Evolutionary conservation across 2,113 vertebrate genomes (phyloP), one percentile per base, ranked within the genome.

Genomic region (Pardalotus punctatus): DNA sequence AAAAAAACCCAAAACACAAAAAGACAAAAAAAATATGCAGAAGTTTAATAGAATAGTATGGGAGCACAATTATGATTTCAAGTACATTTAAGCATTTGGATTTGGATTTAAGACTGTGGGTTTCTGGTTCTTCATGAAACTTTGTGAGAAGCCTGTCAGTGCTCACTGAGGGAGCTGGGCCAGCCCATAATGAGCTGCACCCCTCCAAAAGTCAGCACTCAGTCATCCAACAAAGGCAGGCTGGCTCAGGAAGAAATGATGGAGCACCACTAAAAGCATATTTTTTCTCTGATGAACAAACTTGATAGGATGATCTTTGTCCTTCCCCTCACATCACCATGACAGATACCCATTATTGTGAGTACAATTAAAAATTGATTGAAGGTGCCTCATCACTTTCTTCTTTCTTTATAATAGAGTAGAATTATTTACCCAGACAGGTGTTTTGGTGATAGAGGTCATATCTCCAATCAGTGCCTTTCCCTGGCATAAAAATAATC

Each of bases 321-420:
- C 82, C 82, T 95, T 92, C 74, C 85, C 50, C 45, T 82, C 81
- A 45, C 36, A 93, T 92, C 85, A 65, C 23, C 16, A 6, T 77
- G 85, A 94, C 22, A 90, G 70, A 95, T 70, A 50, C 23, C 10
- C 28, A 38, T 80, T 94, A 86, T 77, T 80, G 67, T 83, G 65
- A 50, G 33, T 62, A 88, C 9, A 56, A 95, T 92, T 94, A 90
- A 96, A 95, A 94, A 86, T 24, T 82, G 79, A 94, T 92, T 90
- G 82, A 83, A 97, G 88, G 40, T 13, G 4, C 25, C 57, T 86
- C 42, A 20, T 82, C 48, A 35, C 25, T 90, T 94, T 69, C 13
- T 91, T 85, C 33, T 60, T 64, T 45, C 85, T 85, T 92, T 67
- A 29, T 88, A 80, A 80, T 38, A 58, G 47, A 70, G n/a, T 38